Evolutionary conservation across 2,113 vertebrate species (phyloP).

Genomic region (Spilogale gracilis): DNA sequence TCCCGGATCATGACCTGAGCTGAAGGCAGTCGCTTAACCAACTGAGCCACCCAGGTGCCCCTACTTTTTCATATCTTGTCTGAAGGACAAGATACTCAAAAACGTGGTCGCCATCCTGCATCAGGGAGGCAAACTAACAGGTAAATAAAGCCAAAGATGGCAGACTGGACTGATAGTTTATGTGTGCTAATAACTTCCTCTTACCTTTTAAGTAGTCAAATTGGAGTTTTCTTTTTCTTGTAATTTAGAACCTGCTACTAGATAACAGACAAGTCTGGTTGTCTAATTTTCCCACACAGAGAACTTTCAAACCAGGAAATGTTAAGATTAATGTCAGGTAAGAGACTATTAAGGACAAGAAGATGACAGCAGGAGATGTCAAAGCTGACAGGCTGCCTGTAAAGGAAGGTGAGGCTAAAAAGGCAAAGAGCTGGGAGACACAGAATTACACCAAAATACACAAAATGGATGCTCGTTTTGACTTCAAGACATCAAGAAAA

Average conservation of each 20-base stretch:
- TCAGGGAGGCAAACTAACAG: neutral
- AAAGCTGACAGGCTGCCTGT: slow-evolving; percentile 3
- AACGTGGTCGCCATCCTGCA: neutral
- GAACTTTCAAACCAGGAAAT: slow-evolving; percentile 31
- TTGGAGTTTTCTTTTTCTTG: neutral
- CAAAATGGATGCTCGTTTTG: neutral
- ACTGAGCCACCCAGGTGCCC: too few species aligned
- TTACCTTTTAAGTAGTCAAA: neutral
- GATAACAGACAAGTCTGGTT: neutral
- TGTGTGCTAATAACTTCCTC: neutral
- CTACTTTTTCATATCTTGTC: neutral
- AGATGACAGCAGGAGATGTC: neutral
- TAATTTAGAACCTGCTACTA: neutral
- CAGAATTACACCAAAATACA: slow-evolving; percentile 25
- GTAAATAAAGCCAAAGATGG: neutral
- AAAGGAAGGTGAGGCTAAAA: neutral
- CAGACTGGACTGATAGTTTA: neutral
- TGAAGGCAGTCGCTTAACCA: too few species aligned
- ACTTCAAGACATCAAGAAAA: slow-evolving; percentile 40
- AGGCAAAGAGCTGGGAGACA: neutral
- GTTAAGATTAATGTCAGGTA: slow-evolving; percentile 44
- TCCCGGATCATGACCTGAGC: too few species aligned
- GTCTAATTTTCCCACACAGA: neutral
- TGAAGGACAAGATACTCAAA: neutral
- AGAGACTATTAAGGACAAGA: neutral